These are phyloP conservation scores for Saccostrea echinata DNA, from an alignment of 1,140 invertebrate species.

Conservation along the genomic window DNA sequence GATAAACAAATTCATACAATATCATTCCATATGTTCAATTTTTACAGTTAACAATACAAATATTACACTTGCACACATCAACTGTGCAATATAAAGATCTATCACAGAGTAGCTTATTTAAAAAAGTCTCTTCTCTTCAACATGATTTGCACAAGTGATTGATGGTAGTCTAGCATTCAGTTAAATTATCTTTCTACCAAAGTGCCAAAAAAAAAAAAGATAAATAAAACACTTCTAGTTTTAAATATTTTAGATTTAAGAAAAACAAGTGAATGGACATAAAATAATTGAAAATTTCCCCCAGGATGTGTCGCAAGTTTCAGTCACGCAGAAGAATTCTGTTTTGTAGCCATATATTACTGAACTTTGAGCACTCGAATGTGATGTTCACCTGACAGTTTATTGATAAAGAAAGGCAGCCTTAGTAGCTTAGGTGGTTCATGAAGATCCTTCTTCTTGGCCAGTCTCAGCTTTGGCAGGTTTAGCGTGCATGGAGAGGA, in stretches of 20 bases:
- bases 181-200: not conserved
- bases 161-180: not conserved
- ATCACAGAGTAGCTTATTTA: not conserved
- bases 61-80: not conserved
- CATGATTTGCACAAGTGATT: not conserved
- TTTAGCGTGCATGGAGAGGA: constrained; percentile 68
- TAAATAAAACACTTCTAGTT: not conserved
- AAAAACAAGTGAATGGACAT: not conserved
- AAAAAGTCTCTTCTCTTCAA: not conserved
- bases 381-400: not conserved
- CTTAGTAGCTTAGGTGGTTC: not conserved
- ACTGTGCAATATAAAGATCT: not conserved
- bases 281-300: not conserved
- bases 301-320: not conserved
- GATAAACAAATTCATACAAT: constrained; percentile 15
- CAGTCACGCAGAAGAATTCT: not conserved
- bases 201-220: not conserved
- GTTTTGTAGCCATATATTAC: not conserved
- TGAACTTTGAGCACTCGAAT: not conserved
- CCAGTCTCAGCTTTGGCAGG: constrained; percentile 55
- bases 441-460: constrained; percentile 28
- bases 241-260: not conserved
- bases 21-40: not conserved
- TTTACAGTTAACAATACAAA: not conserved
- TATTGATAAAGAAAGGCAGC: not conserved